phyloP scores from a whole-genome alignment of 2,113 vertebrate species.

The Xenotilapia longispinis region DNA sequence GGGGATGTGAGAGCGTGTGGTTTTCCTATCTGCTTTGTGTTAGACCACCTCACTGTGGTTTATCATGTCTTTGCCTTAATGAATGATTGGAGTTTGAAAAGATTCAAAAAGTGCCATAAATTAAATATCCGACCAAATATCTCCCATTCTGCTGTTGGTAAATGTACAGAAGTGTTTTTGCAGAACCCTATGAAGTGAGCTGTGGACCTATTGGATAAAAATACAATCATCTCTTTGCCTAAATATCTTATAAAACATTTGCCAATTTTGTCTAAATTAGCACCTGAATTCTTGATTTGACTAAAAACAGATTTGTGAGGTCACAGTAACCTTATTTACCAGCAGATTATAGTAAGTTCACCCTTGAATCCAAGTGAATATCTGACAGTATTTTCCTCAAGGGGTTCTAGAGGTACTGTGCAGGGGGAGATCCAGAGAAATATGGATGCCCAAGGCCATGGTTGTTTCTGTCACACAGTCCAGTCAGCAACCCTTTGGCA shows the following conservation, averaged over 20 bases:
- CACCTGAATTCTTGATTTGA: not conserved
- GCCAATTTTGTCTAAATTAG: not conserved
- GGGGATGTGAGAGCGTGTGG: not conserved
- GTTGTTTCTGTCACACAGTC: not conserved
- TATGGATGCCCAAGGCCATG: not conserved
- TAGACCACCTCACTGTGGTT: not conserved
- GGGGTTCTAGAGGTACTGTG: not conserved
- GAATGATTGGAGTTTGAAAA: not conserved
- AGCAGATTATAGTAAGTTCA: not conserved
- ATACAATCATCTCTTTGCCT: not conserved
- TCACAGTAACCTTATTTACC: not conserved
- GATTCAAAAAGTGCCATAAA: not conserved
- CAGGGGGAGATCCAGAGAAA: not conserved
- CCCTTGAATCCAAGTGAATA: not conserved
- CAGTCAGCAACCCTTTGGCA: not conserved
- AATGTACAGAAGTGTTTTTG: not conserved
- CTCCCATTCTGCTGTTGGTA: not conserved
- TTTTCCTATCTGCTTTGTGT: not conserved
- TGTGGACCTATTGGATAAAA: not conserved
- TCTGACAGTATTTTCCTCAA: not conserved
- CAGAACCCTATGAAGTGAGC: not conserved
- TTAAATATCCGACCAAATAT: not conserved
- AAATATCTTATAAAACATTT: not conserved
- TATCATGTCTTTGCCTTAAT: not conserved
- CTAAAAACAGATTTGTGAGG: not conserved